Conservation (phyloP, 2,113 vertebrate species). For the Petaurus breviceps region DNA sequence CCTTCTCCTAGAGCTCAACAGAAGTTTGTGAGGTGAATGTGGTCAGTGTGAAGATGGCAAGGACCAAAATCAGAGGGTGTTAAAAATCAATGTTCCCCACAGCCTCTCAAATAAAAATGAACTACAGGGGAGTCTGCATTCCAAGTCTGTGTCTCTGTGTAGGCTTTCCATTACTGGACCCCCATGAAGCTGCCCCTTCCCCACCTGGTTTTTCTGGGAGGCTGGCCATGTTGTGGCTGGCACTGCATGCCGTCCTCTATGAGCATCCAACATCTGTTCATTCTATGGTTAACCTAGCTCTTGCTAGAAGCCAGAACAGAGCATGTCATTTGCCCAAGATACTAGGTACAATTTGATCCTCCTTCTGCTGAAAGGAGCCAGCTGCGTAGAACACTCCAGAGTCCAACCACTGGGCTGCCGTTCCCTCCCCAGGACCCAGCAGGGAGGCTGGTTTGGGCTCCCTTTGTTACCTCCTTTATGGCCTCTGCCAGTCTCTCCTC, state of each 20-base stretch:
- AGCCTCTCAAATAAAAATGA: conserved; percentile 4
- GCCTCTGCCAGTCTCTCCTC: conserved; percentile 72
- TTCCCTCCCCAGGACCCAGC: neutral
- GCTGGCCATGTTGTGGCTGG: conserved; percentile 63
- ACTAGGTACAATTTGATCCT: conserved; percentile 28
- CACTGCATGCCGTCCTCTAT: conserved; percentile 57
- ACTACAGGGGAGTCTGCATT: neutral
- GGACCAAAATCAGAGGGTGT: neutral
- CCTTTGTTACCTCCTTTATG: conserved; percentile 77
- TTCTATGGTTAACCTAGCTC: conserved; percentile 65
- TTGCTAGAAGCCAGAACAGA: conserved; percentile 59
- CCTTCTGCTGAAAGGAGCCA: conserved; percentile 43
- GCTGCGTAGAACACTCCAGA: conserved; percentile 21
- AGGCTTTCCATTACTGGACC: conserved; percentile 13
- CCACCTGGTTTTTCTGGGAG: conserved; percentile 68
- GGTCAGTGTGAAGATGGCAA: neutral
- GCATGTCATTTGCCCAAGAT: neutral
- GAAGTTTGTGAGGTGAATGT: neutral
- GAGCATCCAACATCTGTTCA: conserved; percentile 68
- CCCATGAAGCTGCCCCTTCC: neutral
- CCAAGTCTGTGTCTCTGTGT: conserved; percentile 3
- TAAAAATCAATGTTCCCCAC: conserved; percentile 4
- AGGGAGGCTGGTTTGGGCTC: neutral
- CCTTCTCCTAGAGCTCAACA: conserved; percentile 3
- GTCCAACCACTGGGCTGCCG: neutral